Evolutionary conservation across 2,797 vertebrate genomes (phyloP), one percentile per base, ranked within the genome.

Genomic region (Characodon lateralis): DNA sequence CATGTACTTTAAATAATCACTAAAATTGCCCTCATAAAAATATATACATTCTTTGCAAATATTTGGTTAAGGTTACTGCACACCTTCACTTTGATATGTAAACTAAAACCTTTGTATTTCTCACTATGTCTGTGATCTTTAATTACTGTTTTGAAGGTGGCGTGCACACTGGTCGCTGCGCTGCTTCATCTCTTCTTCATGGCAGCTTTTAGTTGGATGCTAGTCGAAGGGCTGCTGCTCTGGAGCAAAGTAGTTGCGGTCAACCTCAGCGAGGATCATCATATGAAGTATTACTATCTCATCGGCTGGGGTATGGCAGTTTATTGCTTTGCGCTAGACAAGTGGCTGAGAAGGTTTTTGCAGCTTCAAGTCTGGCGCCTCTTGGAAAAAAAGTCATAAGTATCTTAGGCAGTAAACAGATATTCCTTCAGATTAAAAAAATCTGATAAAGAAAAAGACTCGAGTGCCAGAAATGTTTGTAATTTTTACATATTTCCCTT

Each of bases 211-310:
- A 95, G 94, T 85, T 96, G 96, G 96, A 96, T 96, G 96, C 88
- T 96, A 84, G 95, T 96, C 70, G 95, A 96, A 85, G 96, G 96
- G 43, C 90, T 96, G 79, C 89, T 96, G 78, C 96, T 96, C 46
- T 96, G 96, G 96, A 96, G 96, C 91, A 96, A 96, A 74, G 96
- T 96, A 89, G 96, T 96, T 1, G 94, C 95, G 0, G 95, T 96
- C 77, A 96, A 96, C 91, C 86, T 96, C 20, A 96, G 91, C 58
- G 96, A 96, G 76, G 95, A 95, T 41, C 89, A 93, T 50, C 95
- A 96, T 88, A 96, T 96, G 96, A 96, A 96, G 83, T 96, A 96
- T 91, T 96, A 96, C 91, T 96, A 96, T 90, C 91, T 96, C 81
- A 96, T 96, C 78, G 95, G 96, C 90, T 96, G 96, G 96, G 96